Base-by-base conservation (phyloP, 2,888 invertebrate species). In the Tetrapedia diversipes region DNA sequence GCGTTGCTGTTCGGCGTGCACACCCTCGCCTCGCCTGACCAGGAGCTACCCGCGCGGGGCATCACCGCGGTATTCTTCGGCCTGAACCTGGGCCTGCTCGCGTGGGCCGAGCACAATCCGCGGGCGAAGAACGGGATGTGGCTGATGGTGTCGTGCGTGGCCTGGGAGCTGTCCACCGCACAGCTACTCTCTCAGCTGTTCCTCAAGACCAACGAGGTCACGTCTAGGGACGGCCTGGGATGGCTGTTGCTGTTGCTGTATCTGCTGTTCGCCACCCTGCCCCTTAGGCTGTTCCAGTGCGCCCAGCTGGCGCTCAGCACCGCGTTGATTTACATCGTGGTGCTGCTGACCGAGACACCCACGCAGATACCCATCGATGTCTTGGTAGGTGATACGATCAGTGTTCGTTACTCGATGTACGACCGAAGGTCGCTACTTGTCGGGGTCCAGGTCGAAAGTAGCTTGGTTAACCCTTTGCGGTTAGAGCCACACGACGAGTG, bases 201-300 rank as follows among this genome's bases (percentile, higher is more conserved):
- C 88, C 92, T 95, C 77, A 94, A 95, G 88, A 92, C 92, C 88
- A 90, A 92, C 90, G 93, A 93, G 82, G 93, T 94, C 80, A 93
- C 94, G 51, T 93, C 94, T 27, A 93, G 95, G 75, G 95, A 96
- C 87, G 94, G 94, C 67, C 92, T 96, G 22, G 95, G 95, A 37
- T 96, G 96, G 96, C 93, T 95, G 32, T 92, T 96, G 74, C 92
- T 96, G 59, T 91, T 96, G 85, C 94, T 95, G 86, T 96, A 96
- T 89, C 92, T 96, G 59, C 94, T 95, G 59, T 96, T 95, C 90
- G 95, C 96, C 67, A 95, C 96, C 19, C 91, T 96, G 82, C 96
- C 96, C 0, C 92, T 96, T 71, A 93, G 95, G 66, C 91, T 96
- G 47, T 92, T 94, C 51, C 94, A 94, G 78, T 94, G 95, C 86